Conservation (phyloP, 2,888 invertebrate genomes). For the Malthinus flaveolus region DNA sequence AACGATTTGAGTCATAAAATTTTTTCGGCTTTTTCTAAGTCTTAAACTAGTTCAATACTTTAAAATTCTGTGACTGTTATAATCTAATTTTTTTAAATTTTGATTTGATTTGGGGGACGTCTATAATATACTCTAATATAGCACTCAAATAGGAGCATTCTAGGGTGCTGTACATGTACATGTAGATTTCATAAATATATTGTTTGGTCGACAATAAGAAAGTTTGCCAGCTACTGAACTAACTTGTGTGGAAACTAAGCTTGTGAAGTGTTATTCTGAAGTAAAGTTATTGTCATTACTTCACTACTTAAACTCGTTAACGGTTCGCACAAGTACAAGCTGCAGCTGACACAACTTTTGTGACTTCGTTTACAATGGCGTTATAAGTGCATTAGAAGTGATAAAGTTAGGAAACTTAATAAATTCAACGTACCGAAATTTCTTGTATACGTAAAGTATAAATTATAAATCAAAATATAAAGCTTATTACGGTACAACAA, state of each 20-base stretch:
- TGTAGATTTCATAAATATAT: too few relatives aligned
- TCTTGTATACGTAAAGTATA: neutral
- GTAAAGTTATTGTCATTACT: constrained; percentile 29
- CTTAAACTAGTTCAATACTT: too few relatives aligned
- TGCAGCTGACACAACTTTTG: constrained; percentile 30
- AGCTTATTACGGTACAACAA: too few relatives aligned
- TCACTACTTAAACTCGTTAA: constrained; percentile 28
- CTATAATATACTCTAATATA: too few relatives aligned
- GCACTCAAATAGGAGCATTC: too few relatives aligned
- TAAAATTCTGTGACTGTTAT: too few relatives aligned
- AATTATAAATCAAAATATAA: too few relatives aligned
- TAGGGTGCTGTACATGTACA: too few relatives aligned
- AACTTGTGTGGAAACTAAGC: constrained; percentile 17
- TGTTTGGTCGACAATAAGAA: constrained; percentile 2
- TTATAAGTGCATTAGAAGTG: constrained; percentile 20
- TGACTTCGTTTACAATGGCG: constrained; percentile 17
- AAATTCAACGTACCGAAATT: neutral
- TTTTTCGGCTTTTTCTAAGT: too few relatives aligned
- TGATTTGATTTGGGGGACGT: too few relatives aligned
- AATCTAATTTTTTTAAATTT: too few relatives aligned
- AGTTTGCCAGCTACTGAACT: constrained; percentile 13
- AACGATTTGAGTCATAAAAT: too few relatives aligned
- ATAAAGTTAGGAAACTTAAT: constrained; percentile 12
- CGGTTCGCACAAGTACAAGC: constrained; percentile 25
- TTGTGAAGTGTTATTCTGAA: constrained; percentile 21